Conservation (phyloP, 1,140 invertebrate species). For the Drosophila triauraria region DNA sequence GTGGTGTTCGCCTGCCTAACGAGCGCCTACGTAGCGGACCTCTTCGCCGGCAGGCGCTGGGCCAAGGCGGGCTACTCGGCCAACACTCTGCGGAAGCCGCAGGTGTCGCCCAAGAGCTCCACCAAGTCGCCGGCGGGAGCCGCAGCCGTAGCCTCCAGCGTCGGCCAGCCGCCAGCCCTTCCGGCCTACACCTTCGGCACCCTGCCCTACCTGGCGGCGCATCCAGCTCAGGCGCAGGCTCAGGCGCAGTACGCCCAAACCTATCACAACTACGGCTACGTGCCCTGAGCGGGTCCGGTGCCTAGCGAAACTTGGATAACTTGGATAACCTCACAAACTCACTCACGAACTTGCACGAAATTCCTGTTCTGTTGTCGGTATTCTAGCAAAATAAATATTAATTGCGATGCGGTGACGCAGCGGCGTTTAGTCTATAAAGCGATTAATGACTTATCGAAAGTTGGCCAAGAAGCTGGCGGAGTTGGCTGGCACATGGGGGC, state of each 20-base stretch:
- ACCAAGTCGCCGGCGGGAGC: conserved; percentile 51
- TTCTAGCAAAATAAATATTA: conserved; percentile 61
- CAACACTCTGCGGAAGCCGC: conserved; percentile 61
- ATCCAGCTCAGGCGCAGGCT: conserved; percentile 65
- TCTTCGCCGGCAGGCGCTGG: conserved; percentile 70
- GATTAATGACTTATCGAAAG: conserved; percentile 32
- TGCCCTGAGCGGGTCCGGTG: conserved; percentile 57
- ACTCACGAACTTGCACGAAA: conserved; percentile 17
- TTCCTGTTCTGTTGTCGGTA: conserved; percentile 58
- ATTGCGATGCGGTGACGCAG: conserved; percentile 24
- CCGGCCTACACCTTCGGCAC: conserved; percentile 81
- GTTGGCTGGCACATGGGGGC: conserved; percentile 20
- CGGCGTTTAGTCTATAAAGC: conserved; percentile 27
- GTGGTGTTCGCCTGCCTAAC: conserved; percentile 86
- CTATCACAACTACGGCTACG: conserved; percentile 82
- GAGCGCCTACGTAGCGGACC: conserved; percentile 74
- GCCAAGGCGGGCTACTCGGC: conserved; percentile 51
- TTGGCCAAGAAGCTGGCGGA: background rate
- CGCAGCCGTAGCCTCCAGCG: conserved; percentile 7
- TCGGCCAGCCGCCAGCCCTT: conserved; percentile 46
- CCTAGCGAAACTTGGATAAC: conserved; percentile 10
- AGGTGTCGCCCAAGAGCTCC: conserved; percentile 66
- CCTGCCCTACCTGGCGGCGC: conserved; percentile 72
- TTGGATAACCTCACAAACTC: conserved; percentile 12
- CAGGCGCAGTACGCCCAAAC: conserved; percentile 73